Evolutionary conservation across 2,888 invertebrate species (phyloP), one percentile per base, ranked within the genome.

Genomic region (Meghimatium bilineatum): DNA sequence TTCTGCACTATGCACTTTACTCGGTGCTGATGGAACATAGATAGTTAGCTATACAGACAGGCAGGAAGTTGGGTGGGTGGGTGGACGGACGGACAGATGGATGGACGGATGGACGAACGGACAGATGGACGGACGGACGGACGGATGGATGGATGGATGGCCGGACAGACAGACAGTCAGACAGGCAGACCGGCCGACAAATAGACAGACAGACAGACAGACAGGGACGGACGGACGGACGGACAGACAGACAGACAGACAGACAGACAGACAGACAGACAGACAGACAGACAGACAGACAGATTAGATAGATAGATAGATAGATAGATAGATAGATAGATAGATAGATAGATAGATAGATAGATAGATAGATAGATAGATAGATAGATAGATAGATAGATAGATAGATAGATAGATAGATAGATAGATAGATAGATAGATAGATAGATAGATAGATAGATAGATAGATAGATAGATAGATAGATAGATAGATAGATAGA

Each of bases 291-390:
- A 56, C 23, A 56, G 56, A 56, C 23, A 56, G 56, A 56, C 23
- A 56, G 56, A 56, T n/a, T 56, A 56, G 56, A 56, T 56, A 56
- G 56, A 56, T 56, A 56, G 12, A 56, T 56, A 56, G 56, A 56
- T 56, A 56, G 56, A 56, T 56, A 56, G 56, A 56, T 56, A 56
- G 56, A 56, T 56, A 56, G 56, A 56, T 56, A 56, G 56, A 56
- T 56, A 56, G 56, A 56, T 56, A 56, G 56, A 56, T 56, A 56
- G 56, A 56, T 56, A 56, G 56, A 56, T 56, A 56, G 56, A 56
- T 56, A 56, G 56, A 20, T 56, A 56, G 56, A 20, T 56, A 56
- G 56, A 20, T 56, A 56, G 56, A 20, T 56, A 56, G 56, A 20
- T 56, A 56, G 56, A 20, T 56, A 56, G 56, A 20, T 56, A 56